Evolutionary conservation across 2,888 invertebrate genomes (phyloP), one percentile per base, ranked within the genome.

Genomic region (Zaprionus obscuricornis): DNA sequence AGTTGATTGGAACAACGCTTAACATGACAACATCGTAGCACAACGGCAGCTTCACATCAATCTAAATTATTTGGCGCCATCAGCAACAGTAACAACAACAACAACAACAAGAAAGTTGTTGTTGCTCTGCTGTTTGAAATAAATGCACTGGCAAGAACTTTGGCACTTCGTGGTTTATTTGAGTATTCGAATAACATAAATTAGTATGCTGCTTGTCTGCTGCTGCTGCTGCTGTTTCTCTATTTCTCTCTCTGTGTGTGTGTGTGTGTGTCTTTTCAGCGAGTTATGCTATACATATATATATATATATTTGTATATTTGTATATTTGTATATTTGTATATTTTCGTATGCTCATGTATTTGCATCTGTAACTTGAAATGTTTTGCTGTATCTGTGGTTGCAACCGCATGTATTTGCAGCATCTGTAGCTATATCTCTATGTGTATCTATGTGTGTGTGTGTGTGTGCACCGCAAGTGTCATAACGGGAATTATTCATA

Each of bases 401-500:
- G 13, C 16, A 5, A 10, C 2, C 36, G 26, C 18, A 47, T 56
- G 34, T 52, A 17, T 2, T 26, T 20, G 42, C 37, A 58, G n/a
- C 29, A 47, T 47, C 18, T 47, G 34, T 59, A 14, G 47, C 11
- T 56, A 40, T 45, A 40, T 34, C 20, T 27, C 33, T 34, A 26
- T 24, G 8, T 43, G 17, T 20, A 14, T 20, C 6, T 55, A 14
- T 42, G 33, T 11, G 10, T 51, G 43, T 42, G 24, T 49, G 36
- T 64, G 46, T 51, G 43, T 46, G 54, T 31, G 8, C 42, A 67
- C 65, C 81, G 54, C 74, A 81, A 76, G 77, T 76, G 74, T 81
- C 81, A 81, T 81, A 74, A 74, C 68, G 66, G 75, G 77, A 77
- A 81, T 79, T 74, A 77, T 81, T 70, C 81, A 81, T 74, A 71